Evolutionary conservation across 2,113 vertebrate genomes (phyloP).

Genomic region (Acanthisitta chloris): DNA sequence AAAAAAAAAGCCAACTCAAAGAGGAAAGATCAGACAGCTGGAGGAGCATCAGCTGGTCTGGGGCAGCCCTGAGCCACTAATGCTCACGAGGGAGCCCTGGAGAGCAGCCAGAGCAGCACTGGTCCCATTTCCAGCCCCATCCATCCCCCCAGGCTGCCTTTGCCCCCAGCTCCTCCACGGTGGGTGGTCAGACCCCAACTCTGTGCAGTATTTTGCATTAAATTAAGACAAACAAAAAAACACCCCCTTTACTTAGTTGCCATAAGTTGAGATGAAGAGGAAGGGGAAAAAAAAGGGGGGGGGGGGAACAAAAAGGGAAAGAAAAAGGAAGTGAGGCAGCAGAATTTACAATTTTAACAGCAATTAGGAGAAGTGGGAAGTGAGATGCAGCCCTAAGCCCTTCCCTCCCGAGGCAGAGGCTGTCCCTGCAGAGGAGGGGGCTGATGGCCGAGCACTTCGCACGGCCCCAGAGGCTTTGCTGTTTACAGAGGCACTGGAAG

Average conservation of each 20-base stretch:
- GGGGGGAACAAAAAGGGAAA: too few relatives aligned
- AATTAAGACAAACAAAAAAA: constrained; percentile 1
- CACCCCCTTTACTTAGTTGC: neutral
- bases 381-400: neutral
- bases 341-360: constrained; percentile 27
- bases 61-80: constrained; percentile 5
- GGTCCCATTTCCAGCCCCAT: neutral
- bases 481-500: constrained; percentile 63
- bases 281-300: accelerated
- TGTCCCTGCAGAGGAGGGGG: neutral
- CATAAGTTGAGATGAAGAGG: neutral
- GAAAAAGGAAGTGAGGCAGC: constrained; percentile 7
- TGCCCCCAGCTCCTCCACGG: accelerated
- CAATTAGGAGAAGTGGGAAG: constrained; percentile 2
- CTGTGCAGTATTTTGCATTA: constrained; percentile 51
- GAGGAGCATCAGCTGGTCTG: constrained; percentile 12
- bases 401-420: neutral
- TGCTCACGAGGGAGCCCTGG: neutral
- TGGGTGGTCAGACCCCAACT: neutral
- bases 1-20: constrained; percentile 32
- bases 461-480: constrained; percentile 35
- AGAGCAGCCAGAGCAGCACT: neutral
- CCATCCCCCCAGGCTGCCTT: neutral
- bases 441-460: neutral
- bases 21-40: neutral